These are phyloP conservation scores for Pantherophis alleghaniensis DNA, from an alignment of 2,797 vertebrate genomes.

Conservation along the genomic window DNA sequence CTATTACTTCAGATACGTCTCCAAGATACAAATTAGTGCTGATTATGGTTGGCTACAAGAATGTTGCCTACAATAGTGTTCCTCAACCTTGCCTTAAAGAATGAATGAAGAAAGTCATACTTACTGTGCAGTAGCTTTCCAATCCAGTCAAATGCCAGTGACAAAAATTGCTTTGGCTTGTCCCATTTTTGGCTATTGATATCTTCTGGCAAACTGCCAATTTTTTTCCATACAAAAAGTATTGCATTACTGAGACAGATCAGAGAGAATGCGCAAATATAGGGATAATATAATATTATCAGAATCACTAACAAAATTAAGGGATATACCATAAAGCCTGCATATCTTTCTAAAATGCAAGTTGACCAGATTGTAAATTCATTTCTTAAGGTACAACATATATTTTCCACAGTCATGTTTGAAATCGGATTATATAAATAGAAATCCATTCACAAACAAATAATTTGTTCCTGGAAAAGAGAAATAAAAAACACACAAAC, in stretches of 20 bases:
- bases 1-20: not conserved
- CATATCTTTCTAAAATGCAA: not conserved
- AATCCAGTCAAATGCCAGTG: accelerated
- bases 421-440: not conserved
- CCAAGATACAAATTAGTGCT: not conserved
- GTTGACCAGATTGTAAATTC: not conserved
- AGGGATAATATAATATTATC: conserved; percentile 6
- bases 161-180: not conserved
- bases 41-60: not conserved
- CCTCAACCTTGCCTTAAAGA: not conserved
- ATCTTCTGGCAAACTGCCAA: not conserved
- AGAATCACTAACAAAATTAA: not conserved
- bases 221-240: not conserved
- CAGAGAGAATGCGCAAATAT: accelerated
- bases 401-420: not conserved
- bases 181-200: not conserved
- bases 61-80: not conserved
- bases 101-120: not conserved
- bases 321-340: not conserved
- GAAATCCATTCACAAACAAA: not conserved
- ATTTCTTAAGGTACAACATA: not conserved
- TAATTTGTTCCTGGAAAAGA: not conserved
- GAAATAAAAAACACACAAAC: not conserved
- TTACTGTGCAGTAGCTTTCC: not conserved
- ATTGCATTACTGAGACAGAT: not conserved